Percentiles rank a stretch among this genome's conserved stretches.
These are phyloP conservation scores for Alviniconcha marisindica DNA, from an alignment of 1,140 invertebrate genomes.

Conservation along the genomic window DNA sequence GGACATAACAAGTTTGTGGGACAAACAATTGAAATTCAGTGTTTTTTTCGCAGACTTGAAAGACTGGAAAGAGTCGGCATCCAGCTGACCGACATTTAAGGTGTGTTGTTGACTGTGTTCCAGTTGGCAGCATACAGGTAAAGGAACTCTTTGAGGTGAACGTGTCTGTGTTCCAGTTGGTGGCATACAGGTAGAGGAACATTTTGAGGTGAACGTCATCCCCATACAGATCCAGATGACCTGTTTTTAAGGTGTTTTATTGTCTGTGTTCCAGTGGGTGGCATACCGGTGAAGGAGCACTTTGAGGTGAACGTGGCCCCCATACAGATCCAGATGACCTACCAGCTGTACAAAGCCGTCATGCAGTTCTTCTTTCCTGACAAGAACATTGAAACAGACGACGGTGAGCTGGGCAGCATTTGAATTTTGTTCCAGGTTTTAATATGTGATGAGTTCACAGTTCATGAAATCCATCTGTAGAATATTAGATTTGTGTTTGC, in stretches of 20 bases:
- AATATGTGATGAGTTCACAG: too few species aligned
- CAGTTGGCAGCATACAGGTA: conserved; percentile 97
- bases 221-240: conserved; percentile 84
- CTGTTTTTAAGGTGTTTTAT: conserved; percentile 70
- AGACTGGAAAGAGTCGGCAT: too few species aligned
- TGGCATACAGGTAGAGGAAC: conserved; percentile 98
- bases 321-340: conserved; percentile 85
- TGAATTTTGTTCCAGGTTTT: too few species aligned
- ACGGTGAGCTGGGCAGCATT: conserved; percentile 54
- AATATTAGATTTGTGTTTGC: too few species aligned
- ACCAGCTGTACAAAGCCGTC: conserved; percentile 98
- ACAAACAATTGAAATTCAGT: too few species aligned
- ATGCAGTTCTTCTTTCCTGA: conserved; percentile 99
- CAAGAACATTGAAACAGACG: conserved; percentile 78
- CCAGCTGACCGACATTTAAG: too few species aligned
- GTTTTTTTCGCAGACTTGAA: too few species aligned
- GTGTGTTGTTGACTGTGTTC: conserved; percentile 69
- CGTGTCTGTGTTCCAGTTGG: conserved; percentile 84
- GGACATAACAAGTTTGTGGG: too few species aligned
- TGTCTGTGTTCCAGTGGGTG: conserved; percentile 85
- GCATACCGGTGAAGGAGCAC: conserved; percentile 98
- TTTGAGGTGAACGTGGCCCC: conserved; percentile 80
- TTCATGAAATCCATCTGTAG: too few species aligned
- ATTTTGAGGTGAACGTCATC: conserved; percentile 82
- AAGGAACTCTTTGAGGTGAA: conserved; percentile 93